Percentiles rank a stretch among this genome's conserved stretches.
Evolutionary conservation across 2,888 invertebrate genomes (phyloP).

Genomic region (Chydorus sphaericus): DNA sequence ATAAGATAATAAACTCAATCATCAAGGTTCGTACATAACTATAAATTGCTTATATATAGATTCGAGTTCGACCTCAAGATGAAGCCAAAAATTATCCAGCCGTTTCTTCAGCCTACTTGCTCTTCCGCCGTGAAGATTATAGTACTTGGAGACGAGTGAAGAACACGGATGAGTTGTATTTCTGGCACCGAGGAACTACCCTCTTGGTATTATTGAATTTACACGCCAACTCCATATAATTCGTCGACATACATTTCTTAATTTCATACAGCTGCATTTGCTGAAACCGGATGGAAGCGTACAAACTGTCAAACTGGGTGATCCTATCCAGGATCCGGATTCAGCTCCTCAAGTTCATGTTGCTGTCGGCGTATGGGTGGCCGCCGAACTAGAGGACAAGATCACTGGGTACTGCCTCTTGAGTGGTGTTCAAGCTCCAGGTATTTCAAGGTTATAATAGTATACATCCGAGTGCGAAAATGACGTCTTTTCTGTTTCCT

Average conservation of each 20-base stretch:
- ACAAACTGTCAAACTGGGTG: slow-evolving; percentile 9
- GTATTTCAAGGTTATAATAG: not conserved
- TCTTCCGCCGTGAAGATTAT: slow-evolving; percentile 12
- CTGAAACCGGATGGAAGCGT: slow-evolving; percentile 13
- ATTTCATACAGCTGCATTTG: slow-evolving; percentile 5
- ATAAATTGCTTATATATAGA: not conserved
- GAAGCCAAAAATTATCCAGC: slow-evolving; percentile 10
- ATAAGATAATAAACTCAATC: not conserved
- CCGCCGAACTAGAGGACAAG: slow-evolving; percentile 14
- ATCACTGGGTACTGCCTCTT: slow-evolving; percentile 11
- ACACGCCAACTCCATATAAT: not conserved
- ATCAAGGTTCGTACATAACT: not conserved
- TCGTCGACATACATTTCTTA: not conserved
- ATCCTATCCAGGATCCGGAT: slow-evolving; percentile 13
- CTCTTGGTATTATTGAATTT: not conserved
- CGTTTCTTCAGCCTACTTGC: slow-evolving; percentile 12
- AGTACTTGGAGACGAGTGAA: slow-evolving; percentile 10
- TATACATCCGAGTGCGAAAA: not conserved
- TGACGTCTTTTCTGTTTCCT: not conserved
- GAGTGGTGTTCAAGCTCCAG: slow-evolving; percentile 12
- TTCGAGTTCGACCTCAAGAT: slow-evolving; percentile 12
- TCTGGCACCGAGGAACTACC: slow-evolving; percentile 14
- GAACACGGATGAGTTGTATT: slow-evolving; percentile 14
- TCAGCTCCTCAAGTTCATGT: slow-evolving; percentile 5
- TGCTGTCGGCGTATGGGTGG: slow-evolving; percentile 11